Percentiles rank a stretch among this genome's conserved stretches.
Conservation (phyloP, 2,888 invertebrate genomes). For the Darwinula stevensoni region DNA sequence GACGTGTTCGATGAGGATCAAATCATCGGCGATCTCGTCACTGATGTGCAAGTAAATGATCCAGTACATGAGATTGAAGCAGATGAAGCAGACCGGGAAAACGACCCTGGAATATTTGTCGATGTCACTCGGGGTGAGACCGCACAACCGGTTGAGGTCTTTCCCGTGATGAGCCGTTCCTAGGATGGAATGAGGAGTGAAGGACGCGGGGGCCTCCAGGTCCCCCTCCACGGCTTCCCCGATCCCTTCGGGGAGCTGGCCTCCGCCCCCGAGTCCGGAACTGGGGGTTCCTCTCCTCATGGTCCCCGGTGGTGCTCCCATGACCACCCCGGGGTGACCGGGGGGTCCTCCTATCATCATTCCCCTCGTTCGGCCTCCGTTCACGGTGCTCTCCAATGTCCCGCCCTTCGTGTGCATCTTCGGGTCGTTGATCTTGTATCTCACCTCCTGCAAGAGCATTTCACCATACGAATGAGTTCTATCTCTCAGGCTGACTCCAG, state of each 20-base stretch:
- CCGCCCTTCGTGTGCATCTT: conserved; percentile 78
- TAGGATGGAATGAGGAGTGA: conserved; percentile 24
- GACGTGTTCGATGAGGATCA: conserved; percentile 34
- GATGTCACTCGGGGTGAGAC: conserved; percentile 82
- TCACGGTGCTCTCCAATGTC: conserved; percentile 65
- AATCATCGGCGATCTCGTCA: conserved; percentile 76
- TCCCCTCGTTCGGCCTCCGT: conserved; percentile 27
- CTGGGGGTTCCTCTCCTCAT: conserved; percentile 5
- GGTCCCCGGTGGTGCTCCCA: conserved; percentile 4
- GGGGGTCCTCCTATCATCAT: no score
- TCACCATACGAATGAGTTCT: no score
- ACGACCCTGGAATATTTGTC: conserved; percentile 96
- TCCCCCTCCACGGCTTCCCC: no score
- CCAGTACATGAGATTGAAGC: conserved; percentile 97
- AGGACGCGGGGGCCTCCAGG: conserved; percentile 3
- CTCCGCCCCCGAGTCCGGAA: conserved; percentile 5
- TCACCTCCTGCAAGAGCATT: conserved; percentile 90
- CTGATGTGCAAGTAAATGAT: conserved; percentile 86
- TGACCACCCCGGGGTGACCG: conserved; percentile 1
- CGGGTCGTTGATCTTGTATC: conserved; percentile 78
- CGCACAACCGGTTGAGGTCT: conserved; percentile 68
- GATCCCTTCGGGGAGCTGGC: no score
- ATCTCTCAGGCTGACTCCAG: no score
- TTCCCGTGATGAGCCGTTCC: conserved; percentile 42
- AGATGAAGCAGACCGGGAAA: conserved; percentile 92